Evolutionary conservation across 2,113 vertebrate genomes (phyloP).

Genomic region (Maccullochella peelii): DNA sequence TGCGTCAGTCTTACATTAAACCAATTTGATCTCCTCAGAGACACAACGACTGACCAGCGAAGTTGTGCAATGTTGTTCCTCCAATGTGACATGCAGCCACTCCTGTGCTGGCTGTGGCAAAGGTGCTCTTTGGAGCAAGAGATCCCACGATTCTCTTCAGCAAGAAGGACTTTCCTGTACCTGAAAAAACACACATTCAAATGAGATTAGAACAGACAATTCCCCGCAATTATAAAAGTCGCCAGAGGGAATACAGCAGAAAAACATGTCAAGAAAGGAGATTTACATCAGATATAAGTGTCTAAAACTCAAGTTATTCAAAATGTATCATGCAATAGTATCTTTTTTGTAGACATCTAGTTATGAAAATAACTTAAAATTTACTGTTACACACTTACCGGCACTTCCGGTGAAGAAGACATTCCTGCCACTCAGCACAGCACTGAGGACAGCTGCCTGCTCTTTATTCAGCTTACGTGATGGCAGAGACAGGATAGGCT

Average conservation of each 20-base stretch:
- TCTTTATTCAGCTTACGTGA: conserved; percentile 88
- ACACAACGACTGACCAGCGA: conserved; percentile 87
- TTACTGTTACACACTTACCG: conserved; percentile 77
- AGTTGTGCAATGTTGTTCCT: conserved; percentile 93
- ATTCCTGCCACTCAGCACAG: conserved; percentile 90
- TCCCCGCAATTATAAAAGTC: fast-evolving
- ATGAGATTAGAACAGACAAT: background rate
- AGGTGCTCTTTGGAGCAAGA: conserved; percentile 93
- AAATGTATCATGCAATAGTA: background rate
- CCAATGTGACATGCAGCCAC: conserved; percentile 96
- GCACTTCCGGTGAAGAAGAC: conserved; percentile 98
- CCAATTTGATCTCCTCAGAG: background rate
- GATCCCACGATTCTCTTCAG: conserved; percentile 94
- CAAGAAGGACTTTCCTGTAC: conserved; percentile 96
- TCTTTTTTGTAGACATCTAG: background rate
- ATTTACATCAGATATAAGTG: background rate
- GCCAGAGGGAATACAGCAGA: background rate
- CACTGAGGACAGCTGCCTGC: conserved; percentile 88
- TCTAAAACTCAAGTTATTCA: too few species aligned
- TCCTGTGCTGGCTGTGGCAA: conserved; percentile 95
- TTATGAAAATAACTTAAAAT: background rate
- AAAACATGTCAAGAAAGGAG: background rate
- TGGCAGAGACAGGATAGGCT: conserved; percentile 79
- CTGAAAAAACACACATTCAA: conserved; percentile 71
- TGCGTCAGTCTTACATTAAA: background rate